Base-by-base conservation (phyloP, 2,113 vertebrate species). In the Oostethus manadensis region DNA sequence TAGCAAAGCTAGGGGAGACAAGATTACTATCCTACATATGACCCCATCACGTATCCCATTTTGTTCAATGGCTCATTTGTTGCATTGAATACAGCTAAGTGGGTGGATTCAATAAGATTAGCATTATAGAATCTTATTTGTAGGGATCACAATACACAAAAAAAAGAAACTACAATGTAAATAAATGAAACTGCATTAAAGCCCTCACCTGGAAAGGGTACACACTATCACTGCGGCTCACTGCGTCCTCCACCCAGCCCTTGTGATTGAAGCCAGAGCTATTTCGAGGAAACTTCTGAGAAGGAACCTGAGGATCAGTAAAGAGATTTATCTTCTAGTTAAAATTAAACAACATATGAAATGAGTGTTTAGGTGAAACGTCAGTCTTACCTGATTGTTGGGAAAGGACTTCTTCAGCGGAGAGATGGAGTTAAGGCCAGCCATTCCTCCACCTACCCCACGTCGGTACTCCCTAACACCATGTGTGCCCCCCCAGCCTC, bases 381-480 rank as follows among this genome's bases (percentile, higher is more conserved):
- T 6, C 2, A n/a, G 9, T 53, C 14, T 23, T 1, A 88, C 87
- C 82, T 98, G 97, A 89, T 93, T 99, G 88, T 94, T 98, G 60
- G 94, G 91, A 78, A 99, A 98, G 79, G 97, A 96, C 78, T 99
- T 99, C 93, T 99, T 99, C 64, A 99, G 85, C 33, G 96, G 96
- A 0, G 97, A 99, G 80, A 97, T 98, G 62, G 96, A 97, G 88
- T 96, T 99, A 62, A 98, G 91, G 67, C 94, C 92, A 0, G 93
- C 91, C 84, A 98, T 92, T 15, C 95, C 95, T 83, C 94, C 94
- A 1, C 93, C 93, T 16, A 98, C 90, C 62, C 95, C 96, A 71
- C 95, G 84, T 60, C 97, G 91, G 78, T 97, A 97, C 64, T 98
- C 95, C 56, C 96, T 91, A 61, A 87, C 80, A 9, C 94, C 94